These are phyloP conservation scores for Steromphala cineraria DNA, from an alignment of 2,888 invertebrate species.

Conservation along the genomic window DNA sequence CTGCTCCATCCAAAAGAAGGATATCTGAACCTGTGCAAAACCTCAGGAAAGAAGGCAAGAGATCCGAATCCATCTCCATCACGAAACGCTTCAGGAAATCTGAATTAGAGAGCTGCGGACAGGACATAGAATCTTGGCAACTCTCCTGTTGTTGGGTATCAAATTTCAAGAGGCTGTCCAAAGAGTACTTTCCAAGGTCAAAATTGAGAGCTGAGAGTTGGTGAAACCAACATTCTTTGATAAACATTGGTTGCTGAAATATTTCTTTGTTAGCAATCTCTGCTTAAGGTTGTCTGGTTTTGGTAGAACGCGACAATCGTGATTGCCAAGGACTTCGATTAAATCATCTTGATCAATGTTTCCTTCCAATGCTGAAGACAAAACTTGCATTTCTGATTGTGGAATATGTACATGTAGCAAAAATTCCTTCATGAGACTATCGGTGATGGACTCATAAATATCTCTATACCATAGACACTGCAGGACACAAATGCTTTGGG, in stretches of 20 bases:
- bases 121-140: no score
- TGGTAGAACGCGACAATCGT: background rate
- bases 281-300: background rate
- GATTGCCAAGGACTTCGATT: background rate
- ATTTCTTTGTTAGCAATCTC: background rate
- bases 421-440: background rate
- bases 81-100: conserved; percentile 8
- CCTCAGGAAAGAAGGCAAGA: background rate
- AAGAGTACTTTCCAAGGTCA: background rate
- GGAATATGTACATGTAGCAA: background rate
- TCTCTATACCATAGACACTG: background rate
- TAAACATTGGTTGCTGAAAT: background rate
- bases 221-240: background rate
- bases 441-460: background rate
- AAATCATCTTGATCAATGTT: background rate
- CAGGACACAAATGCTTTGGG: background rate
- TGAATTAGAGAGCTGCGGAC: no score
- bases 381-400: background rate
- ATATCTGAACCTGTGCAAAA: no score
- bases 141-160: no score
- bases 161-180: background rate
- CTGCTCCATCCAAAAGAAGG: no score
- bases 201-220: background rate
- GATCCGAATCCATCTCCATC: conserved; percentile 18
- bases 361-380: background rate